Percentiles rank a stretch among this genome's conserved stretches.
Conservation (phyloP, 2,888 invertebrate species). For the Nemotelus nigrinus region DNA sequence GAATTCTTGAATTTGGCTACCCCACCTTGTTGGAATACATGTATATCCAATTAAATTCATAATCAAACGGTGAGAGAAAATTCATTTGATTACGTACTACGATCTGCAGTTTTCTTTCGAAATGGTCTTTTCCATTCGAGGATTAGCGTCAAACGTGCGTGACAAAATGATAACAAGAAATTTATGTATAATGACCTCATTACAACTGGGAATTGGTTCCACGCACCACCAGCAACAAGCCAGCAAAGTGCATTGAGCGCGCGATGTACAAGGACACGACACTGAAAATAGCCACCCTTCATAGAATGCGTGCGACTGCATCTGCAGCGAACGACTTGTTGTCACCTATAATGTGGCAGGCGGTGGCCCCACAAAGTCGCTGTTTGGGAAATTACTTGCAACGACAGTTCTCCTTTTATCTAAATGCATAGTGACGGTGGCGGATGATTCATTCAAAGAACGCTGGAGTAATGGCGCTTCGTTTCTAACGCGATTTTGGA, state of each 20-base stretch:
- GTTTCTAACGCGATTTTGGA: neutral
- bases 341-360: constrained; percentile 13
- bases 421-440: constrained; percentile 21
- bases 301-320: constrained; percentile 22
- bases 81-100: too few species aligned
- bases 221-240: neutral
- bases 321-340: constrained; percentile 25
- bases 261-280: constrained; percentile 29
- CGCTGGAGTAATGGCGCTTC: neutral
- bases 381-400: constrained; percentile 18
- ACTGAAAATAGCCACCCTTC: constrained; percentile 32
- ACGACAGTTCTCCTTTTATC: constrained; percentile 17
- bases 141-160: constrained; percentile 8
- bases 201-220: constrained; percentile 22
- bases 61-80: too few species aligned
- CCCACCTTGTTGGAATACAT: too few species aligned
- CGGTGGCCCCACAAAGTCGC: constrained; percentile 37
- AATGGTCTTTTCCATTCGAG: too few species aligned
- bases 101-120: too few species aligned
- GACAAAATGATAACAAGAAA: constrained; percentile 31
- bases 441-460: constrained; percentile 25
- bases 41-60: too few species aligned
- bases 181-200: constrained; percentile 23
- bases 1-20: too few species aligned
- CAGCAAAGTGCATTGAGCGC: constrained; percentile 15